phyloP scores from a whole-genome alignment of 2,113 vertebrate species.

The Entomyzon cyanotis region DNA sequence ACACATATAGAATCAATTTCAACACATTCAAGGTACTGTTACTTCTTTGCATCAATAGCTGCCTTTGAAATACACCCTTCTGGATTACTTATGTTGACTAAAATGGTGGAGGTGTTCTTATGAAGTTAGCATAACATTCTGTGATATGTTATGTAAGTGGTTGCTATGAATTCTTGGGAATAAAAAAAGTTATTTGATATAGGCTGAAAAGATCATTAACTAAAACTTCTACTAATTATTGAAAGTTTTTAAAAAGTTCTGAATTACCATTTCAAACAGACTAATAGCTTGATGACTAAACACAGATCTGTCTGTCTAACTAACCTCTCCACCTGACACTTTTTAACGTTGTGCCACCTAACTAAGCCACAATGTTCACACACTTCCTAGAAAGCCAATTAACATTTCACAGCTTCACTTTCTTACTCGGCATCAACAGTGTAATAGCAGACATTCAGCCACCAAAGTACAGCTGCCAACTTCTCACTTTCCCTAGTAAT shows the following conservation, averaged over 20 bases:
- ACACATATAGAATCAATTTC: neutral
- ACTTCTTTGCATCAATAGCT: neutral
- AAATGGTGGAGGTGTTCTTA: neutral
- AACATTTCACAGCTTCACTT: slow-evolving; percentile 3
- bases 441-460: neutral
- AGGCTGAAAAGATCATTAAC: neutral
- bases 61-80: neutral
- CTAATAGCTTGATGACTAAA: neutral
- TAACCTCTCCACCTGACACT: neutral
- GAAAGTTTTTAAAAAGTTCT: neutral
- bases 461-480: neutral
- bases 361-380: neutral
- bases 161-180: neutral
- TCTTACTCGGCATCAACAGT: neutral
- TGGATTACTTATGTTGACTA: neutral
- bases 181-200: neutral
- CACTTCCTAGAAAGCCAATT: neutral
- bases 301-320: neutral
- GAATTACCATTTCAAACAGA: neutral
- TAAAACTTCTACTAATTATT: neutral
- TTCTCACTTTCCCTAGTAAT: neutral
- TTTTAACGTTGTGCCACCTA: neutral
- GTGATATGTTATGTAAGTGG: neutral
- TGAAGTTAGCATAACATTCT: neutral
- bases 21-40: neutral